Base-by-base conservation (phyloP, 2,113 vertebrate species). In the Rattus rattus region DNA sequence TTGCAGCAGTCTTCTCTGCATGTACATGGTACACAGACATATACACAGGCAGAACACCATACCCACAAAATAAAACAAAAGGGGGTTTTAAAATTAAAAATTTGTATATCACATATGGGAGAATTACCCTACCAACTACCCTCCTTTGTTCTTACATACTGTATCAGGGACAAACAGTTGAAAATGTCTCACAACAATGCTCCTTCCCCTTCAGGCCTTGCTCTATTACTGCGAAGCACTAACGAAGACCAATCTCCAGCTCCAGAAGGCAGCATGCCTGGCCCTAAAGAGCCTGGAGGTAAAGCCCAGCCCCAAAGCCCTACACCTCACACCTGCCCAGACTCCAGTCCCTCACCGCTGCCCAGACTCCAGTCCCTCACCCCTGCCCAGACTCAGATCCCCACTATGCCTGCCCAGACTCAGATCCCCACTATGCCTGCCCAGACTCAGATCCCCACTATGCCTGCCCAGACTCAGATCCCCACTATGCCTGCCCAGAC, bases 271-370 rank as follows among this genome's bases (percentile, higher is more conserved):
- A 9, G 99, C 99, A 43, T 99, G 99, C 94, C 97, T 99, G 81
- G 99, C 99, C 83, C 98, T 99, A 93, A 99, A 98, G 98, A 99
- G 99, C 97, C 99, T 99, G 81, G 98, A 99, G 99, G 99, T 99
- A 97, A 98, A 98, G 83, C 17, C 88, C 49, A 49, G 88, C 30
- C 72, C 70, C 36, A 30, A 28, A 75, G n/a, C 52, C 72, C 28
- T 13, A 13, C 20, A 70, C 14, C 65, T 63, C 47, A 54, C 20
- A 0, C 56, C 73, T 17, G 24, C 28, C 56, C 59, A 84, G 24
- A 26, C 61, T 84, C 54, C 43, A 43, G 43, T 14, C 54, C 79
- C 72, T 26, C 39, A 76, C 9, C 73, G 26, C 39, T 43, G 13
- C 43, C n/a, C 13, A 63, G 22, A 61, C 26, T 85, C 61, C 20